Evolutionary conservation across 2,797 vertebrate species (phyloP).

Genomic region (Esox lucius): DNA sequence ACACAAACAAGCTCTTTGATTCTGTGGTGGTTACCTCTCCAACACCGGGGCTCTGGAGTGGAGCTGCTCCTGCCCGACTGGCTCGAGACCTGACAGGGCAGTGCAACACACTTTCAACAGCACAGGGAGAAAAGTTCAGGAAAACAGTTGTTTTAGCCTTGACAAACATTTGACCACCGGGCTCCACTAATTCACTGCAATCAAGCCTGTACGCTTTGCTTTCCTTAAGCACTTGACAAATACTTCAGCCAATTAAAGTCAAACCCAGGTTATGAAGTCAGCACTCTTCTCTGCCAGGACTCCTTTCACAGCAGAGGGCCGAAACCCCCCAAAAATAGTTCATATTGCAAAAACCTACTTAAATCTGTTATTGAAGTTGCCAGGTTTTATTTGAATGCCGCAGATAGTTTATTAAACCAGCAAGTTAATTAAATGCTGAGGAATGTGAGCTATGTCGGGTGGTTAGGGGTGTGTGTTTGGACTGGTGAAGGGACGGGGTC

Average conservation of each 20-base stretch:
- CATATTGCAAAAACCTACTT: constrained; percentile 41
- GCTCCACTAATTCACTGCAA: constrained; percentile 49
- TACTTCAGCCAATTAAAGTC: constrained; percentile 55
- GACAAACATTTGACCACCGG: constrained; percentile 58
- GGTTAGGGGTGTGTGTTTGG: constrained; percentile 51
- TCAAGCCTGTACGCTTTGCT: constrained; percentile 52
- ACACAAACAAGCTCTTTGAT: constrained; percentile 76
- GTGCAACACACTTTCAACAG: constrained; percentile 55
- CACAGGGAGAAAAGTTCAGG: constrained; percentile 47
- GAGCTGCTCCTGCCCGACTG: constrained; percentile 52
- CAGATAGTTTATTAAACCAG: constrained; percentile 60
- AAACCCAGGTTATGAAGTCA: constrained; percentile 50
- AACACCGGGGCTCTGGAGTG: constrained; percentile 58
- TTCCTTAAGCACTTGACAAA: constrained; percentile 58
- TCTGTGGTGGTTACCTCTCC: constrained; percentile 67
- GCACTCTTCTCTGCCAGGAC: constrained; percentile 39
- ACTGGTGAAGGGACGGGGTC: constrained; percentile 37
- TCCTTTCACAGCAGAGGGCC: constrained; percentile 55
- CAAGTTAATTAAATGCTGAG: constrained; percentile 59
- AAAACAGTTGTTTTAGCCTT: constrained; percentile 47
- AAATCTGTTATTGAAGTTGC: constrained; percentile 49
- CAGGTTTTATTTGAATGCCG: constrained; percentile 46
- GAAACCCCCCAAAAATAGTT: constrained; percentile 24
- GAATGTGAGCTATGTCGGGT: constrained; percentile 48
- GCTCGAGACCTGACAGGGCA: constrained; percentile 59